Evolutionary conservation across 2,113 vertebrate genomes (phyloP).

Genomic region (Hemichromis elongatus): DNA sequence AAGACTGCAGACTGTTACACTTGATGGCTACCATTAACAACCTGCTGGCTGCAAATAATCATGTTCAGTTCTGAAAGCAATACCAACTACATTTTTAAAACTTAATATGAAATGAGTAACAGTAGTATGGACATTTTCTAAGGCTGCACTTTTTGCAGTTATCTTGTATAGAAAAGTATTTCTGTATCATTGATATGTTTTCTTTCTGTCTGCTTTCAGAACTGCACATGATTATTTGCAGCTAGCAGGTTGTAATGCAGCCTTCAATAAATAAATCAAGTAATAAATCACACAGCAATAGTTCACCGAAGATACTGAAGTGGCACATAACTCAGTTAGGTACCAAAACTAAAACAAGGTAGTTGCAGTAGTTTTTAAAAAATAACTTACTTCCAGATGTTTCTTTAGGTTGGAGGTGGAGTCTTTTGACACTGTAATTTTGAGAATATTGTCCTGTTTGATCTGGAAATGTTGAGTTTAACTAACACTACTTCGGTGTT

Average conservation of each 20-base stretch:
- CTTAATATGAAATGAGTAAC: not conserved
- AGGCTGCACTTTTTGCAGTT: not conserved
- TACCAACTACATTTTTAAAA: not conserved
- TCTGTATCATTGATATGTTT: not conserved
- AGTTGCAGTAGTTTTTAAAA: not conserved
- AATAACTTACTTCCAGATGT: not conserved
- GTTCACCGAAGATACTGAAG: not conserved
- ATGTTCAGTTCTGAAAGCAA: not conserved
- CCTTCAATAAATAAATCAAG: not conserved
- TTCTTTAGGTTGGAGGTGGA: not conserved
- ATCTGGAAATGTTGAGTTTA: not conserved
- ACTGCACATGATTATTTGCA: not conserved
- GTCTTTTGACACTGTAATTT: not conserved
- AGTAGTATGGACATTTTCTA: not conserved
- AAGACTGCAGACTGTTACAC: not conserved
- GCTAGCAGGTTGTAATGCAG: not conserved
- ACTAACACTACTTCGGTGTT: not conserved
- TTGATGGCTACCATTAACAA: too few relatives aligned
- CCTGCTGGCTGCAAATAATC: not conserved
- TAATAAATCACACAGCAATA: not conserved
- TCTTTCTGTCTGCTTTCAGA: not conserved
- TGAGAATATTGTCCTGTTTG: not conserved
- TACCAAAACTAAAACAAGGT: not conserved
- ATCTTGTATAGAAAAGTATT: not conserved
- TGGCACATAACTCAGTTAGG: not conserved